Evolutionary conservation across 2,797 vertebrate species (phyloP).

Genomic region (Varecia variegata): DNA sequence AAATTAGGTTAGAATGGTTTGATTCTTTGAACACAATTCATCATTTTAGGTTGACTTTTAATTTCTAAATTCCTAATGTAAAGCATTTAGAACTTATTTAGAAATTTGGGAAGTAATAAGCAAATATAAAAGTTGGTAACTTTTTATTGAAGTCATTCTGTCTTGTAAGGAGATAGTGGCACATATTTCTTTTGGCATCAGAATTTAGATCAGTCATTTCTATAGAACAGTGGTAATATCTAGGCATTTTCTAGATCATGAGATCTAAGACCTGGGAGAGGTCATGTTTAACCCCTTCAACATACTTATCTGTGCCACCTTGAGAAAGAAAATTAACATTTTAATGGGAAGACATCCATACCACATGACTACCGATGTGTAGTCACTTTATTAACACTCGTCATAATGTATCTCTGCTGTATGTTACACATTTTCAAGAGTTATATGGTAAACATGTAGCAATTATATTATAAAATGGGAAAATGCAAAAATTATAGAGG

Average conservation of each 20-base stretch:
- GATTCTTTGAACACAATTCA: neutral
- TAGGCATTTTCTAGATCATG: neutral
- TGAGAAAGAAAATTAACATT: neutral
- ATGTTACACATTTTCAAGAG: neutral
- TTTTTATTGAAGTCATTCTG: neutral
- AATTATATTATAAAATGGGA: neutral
- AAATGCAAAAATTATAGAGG: neutral
- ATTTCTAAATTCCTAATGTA: neutral
- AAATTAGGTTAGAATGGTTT: neutral
- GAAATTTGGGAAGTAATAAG: neutral
- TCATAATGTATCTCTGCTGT: neutral
- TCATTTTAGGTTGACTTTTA: constrained; percentile 3
- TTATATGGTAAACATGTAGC: neutral
- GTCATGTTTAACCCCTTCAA: neutral
- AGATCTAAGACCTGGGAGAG: neutral
- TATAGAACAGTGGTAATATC: neutral
- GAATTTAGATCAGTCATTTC: neutral
- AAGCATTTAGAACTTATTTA: neutral
- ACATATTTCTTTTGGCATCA: neutral
- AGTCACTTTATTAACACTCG: neutral
- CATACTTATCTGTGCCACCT: neutral
- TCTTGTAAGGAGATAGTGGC: neutral
- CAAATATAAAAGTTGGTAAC: neutral
- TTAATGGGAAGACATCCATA: neutral
- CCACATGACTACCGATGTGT: neutral